Conservation (phyloP, 2,113 vertebrate species). For the Lipophrys pholis region DNA sequence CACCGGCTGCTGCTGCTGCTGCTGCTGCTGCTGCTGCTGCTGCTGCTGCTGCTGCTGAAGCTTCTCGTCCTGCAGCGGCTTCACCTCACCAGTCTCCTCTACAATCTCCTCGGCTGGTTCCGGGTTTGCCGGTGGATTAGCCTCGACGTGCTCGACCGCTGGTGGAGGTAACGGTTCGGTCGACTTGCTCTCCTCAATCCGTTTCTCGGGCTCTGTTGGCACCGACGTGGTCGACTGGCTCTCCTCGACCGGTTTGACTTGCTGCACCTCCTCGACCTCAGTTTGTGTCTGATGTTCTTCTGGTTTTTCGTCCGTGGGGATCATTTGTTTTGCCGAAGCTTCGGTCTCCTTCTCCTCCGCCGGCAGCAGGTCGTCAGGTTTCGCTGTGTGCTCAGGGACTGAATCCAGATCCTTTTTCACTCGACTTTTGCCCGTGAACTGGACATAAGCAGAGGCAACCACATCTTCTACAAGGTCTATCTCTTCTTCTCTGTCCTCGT, state of each 20-base stretch:
- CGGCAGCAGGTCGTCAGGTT: constrained; percentile 6
- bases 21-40: no score
- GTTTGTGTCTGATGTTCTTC: constrained; percentile 4
- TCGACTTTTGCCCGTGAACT: constrained; percentile 36
- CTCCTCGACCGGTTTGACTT: neutral
- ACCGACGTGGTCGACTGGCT: neutral
- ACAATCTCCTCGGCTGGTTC: neutral
- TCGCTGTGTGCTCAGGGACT: constrained; percentile 9
- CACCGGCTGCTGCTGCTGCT: neutral
- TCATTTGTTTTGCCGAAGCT: constrained; percentile 5
- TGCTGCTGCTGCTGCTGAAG: constrained; percentile 17
- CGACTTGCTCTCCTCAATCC: neutral
- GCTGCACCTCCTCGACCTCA: constrained; percentile 15
- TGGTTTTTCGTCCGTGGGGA: neutral
- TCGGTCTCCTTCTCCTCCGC: constrained; percentile 14
- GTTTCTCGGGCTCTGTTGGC: neutral
- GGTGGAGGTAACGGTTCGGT: neutral
- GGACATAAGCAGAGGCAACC: constrained; percentile 34
- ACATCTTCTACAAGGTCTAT: constrained; percentile 54
- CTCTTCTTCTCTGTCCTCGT: constrained; percentile 8
- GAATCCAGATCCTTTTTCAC: constrained; percentile 8
- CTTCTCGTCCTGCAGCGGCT: neutral
- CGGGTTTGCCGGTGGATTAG: neutral
- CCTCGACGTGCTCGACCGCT: constrained; percentile 1
- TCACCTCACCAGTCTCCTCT: constrained; percentile 1